Evolutionary conservation across 2,888 invertebrate genomes (phyloP), one percentile per base, ranked within the genome.

Genomic region (Leptopterna dolabrata): DNA sequence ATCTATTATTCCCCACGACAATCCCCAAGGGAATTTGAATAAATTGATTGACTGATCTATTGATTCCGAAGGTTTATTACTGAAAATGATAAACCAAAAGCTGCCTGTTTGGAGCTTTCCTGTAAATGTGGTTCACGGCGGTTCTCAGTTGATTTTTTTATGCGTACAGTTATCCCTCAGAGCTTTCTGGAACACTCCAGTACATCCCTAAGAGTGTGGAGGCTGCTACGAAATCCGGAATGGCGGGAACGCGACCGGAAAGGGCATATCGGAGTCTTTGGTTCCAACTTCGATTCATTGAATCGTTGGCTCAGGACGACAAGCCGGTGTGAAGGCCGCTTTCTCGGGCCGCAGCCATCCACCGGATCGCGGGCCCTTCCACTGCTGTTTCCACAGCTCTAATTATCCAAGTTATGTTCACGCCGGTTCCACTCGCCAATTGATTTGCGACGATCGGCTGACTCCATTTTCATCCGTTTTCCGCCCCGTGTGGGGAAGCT

Each of bases 381-480:
- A 45, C 7, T 16, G 43, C 78, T 29, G 45, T 78, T 78, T 45
- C 78, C 78, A 78, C 78, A 81, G 81, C 30, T 51, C 30, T 81
- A 81, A 81, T 81, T 81, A 81, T 81, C 45, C 81, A 51, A 81
- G 51, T 81, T 81, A 81, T 81, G 81, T 81, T 81, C 81, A 81
- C 81, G 81, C 78, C 45, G 16, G 30, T 24, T 78, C 36, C 27
- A 14, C n/a, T 16, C 47, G 45, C 43, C 45, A 78, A 78, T 78
- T 78, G 78, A 78, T 78, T 78, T 14, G 30, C 7, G 45, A 78
- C 78, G 78, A 45, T 19, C 78, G 24, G 78, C 43, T 73, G 73
- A 16, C n/a, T 41, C 73, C 36, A 29, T 73, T 71, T 51, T n/a
- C 51, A 51, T 51, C 51, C n/a, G 16, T 63, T 63, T 63, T 63